Percentiles rank a stretch among this genome's conserved stretches.
Conservation (phyloP, 2,797 vertebrate species). For the Buceros bicornis region DNA sequence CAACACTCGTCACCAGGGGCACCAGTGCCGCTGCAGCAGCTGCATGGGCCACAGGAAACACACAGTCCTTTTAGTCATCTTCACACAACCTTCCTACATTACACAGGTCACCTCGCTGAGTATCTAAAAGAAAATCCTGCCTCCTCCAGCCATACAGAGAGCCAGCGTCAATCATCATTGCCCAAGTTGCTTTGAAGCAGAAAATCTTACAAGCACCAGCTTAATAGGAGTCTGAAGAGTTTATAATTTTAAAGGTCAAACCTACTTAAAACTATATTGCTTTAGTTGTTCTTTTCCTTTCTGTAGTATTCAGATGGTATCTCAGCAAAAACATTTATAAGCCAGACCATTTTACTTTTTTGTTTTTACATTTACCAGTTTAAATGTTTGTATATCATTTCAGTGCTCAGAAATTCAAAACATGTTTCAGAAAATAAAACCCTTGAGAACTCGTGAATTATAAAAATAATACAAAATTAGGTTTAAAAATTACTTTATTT, state of each 20-base stretch:
- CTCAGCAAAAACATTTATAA: background rate
- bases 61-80: background rate
- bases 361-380: background rate
- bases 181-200: background rate
- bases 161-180: background rate
- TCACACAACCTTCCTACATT: background rate
- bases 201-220: background rate
- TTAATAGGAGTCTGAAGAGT: background rate
- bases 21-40: background rate
- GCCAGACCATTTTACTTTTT: background rate
- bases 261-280: background rate
- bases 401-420: background rate
- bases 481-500: background rate
- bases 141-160: background rate
- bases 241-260: background rate
- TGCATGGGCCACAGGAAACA: background rate
- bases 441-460: background rate
- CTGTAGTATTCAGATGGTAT: background rate
- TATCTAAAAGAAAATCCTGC: background rate
- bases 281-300: background rate
- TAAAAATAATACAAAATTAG: background rate
- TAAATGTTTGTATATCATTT: background rate
- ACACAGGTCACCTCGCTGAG: rapidly evolving
- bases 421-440: background rate
- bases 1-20: rapidly evolving